These are phyloP conservation scores for Agonum fuliginosum DNA, from an alignment of 2,888 invertebrate species.

Conservation along the genomic window DNA sequence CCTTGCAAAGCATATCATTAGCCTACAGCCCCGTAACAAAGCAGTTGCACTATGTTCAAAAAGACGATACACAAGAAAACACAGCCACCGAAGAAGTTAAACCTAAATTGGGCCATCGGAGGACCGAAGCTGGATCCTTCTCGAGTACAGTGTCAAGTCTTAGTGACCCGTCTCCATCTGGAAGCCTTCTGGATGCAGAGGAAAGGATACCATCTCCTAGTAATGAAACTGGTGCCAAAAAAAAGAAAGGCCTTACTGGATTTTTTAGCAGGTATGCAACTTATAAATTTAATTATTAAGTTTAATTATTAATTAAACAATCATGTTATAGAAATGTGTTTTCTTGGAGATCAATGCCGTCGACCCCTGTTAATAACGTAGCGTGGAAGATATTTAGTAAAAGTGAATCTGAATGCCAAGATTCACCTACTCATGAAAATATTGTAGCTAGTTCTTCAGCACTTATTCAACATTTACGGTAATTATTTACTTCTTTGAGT, in stretches of 20 bases:
- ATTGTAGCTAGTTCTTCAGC: conserved; percentile 83
- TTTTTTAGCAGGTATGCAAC: conserved; percentile 78
- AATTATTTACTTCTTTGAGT: conserved; percentile 49
- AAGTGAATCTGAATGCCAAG: conserved; percentile 64
- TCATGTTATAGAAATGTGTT: conserved; percentile 71
- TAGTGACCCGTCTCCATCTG: conserved; percentile 81
- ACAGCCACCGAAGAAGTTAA: conserved; percentile 55
- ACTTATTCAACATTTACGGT: conserved; percentile 82
- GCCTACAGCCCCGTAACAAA: conserved; percentile 85
- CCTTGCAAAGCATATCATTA: conserved; percentile 83
- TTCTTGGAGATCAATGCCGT: conserved; percentile 71
- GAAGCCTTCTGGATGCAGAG: conserved; percentile 73
- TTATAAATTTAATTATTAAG: conserved; percentile 62
- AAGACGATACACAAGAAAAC: conserved; percentile 50
- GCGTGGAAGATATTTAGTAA: conserved; percentile 72
- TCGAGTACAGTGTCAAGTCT: conserved; percentile 83
- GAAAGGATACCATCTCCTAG: conserved; percentile 66
- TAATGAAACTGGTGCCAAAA: conserved; percentile 72
- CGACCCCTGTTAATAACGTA: conserved; percentile 66
- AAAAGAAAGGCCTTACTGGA: conserved; percentile 78
- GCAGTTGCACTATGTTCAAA: conserved; percentile 79
- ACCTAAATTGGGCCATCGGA: conserved; percentile 71
- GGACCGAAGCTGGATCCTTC: conserved; percentile 79
- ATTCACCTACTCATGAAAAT: conserved; percentile 72
- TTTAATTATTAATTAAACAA: background rate